These are phyloP conservation scores for Fulica atra DNA, from an alignment of 2,113 vertebrate species.

Conservation along the genomic window DNA sequence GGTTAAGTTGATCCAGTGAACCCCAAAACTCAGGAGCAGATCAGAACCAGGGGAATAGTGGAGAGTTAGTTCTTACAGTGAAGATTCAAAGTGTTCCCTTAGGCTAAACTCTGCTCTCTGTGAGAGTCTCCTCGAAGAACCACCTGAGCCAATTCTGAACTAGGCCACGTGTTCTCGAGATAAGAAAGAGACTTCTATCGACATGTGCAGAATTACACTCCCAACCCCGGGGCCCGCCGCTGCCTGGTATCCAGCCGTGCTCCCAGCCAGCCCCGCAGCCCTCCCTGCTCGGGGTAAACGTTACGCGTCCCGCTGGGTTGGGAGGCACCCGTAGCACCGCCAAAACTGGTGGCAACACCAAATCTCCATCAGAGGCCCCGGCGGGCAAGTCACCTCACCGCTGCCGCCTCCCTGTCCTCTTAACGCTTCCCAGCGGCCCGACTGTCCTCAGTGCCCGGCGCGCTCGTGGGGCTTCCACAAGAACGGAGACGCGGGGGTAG, in stretches of 20 bases:
- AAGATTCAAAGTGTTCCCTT: neutral
- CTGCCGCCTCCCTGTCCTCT: neutral
- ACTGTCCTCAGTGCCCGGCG: neutral
- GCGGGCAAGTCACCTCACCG: neutral
- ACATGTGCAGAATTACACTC: fast-evolving
- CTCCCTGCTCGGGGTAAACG: neutral
- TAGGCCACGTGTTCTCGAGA: neutral
- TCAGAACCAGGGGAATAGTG: neutral
- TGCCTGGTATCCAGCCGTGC: neutral
- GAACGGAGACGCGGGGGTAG: neutral
- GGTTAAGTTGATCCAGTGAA: neutral
- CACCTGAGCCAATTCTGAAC: neutral
- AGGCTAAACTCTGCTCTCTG: neutral
- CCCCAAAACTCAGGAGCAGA: neutral
- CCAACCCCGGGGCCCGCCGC: neutral
- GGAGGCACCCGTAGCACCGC: neutral
- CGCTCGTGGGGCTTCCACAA: neutral
- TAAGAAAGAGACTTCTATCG: fast-evolving
- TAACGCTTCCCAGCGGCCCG: neutral
- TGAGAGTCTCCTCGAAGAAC: neutral
- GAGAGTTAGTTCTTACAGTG: neutral
- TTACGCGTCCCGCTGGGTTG: neutral
- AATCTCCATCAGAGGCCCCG: constrained; percentile 4
- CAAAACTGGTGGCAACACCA: neutral
- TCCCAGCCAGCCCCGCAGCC: neutral